Evolutionary conservation across 2,888 invertebrate species (phyloP), one percentile per base, ranked within the genome.

Genomic region (Rotaria socialis): DNA sequence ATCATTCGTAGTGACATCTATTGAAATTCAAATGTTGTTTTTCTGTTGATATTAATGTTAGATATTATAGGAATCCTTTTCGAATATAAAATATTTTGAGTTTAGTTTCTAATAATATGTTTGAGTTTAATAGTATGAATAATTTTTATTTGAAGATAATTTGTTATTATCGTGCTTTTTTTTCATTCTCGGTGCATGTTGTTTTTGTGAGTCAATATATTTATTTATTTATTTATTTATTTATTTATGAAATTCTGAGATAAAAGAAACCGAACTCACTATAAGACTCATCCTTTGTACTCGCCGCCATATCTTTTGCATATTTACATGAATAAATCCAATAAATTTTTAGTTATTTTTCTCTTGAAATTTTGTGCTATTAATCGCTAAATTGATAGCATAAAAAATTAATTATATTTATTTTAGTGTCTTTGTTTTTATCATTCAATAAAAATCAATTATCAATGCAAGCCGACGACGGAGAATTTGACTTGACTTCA

Each of bases 201-300:
- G 67, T 67, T 67, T 67, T 67, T 35, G 35, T 67, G 27, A 4
- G 11, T 67, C 35, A 27, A 67, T 67, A 67, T n/a, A n/a, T n/a
- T n/a, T 35, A 67, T 67, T 67, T 56, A 56, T 56, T 56, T 67
- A 35, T 67, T 67, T 67, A 67, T 67, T 67, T 67, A 67, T 67
- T 67, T 67, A 35, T 67, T 67, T 67, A 35, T 67, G 60, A 67
- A 67, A 67, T 67, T 67, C 67, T 35, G 35, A 35, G 67, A 67
- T 67, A 67, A 67, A 67, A 35, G 56, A 56, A 19, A 35, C 4
- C 19, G 35, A 55, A 16, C 19, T 55, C 22, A 55, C 2, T 55
- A 55, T 55, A 6, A 1, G 19, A 55, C 55, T 6, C 7, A 55
- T 55, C 22, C 22, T 55, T 2, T 19, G 6, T 22, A 22, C 22